These are phyloP conservation scores for Ptilonorhynchus violaceus DNA, from an alignment of 2,113 vertebrate genomes.

Conservation along the genomic window DNA sequence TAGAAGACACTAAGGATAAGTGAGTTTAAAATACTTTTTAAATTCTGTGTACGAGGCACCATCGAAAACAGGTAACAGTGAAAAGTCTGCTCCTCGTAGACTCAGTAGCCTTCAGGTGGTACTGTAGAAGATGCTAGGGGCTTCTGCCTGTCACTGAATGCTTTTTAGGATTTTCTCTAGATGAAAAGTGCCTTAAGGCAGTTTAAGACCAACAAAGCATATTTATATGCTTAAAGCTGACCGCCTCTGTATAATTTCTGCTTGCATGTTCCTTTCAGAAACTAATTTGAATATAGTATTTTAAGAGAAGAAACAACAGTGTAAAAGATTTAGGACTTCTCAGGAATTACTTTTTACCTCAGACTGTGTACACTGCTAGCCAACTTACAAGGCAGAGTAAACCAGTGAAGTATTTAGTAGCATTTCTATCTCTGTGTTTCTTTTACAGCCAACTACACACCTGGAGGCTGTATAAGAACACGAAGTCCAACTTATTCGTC, in stretches of 20 bases:
- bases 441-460: not conserved
- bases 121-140: not conserved
- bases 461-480: not conserved
- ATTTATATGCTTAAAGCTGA: not conserved
- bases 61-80: not conserved
- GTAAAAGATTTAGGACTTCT: not conserved
- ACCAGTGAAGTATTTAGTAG: not conserved
- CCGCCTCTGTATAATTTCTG: not conserved
- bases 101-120: not conserved
- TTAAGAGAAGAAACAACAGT: not conserved
- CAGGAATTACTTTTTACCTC: not conserved
- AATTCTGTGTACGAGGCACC: not conserved
- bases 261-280: not conserved
- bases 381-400: not conserved
- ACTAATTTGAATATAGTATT: not conserved
- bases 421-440: not conserved
- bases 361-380: not conserved
- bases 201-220: not conserved
- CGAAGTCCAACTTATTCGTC: not conserved
- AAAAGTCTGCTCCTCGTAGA: not conserved
- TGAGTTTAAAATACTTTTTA: not conserved
- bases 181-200: not conserved
- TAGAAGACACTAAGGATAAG: not conserved
- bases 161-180: not conserved
- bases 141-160: not conserved